Evolutionary conservation across 2,888 invertebrate species (phyloP), one percentile per base, ranked within the genome.

Genomic region (Hydraecia micacea): DNA sequence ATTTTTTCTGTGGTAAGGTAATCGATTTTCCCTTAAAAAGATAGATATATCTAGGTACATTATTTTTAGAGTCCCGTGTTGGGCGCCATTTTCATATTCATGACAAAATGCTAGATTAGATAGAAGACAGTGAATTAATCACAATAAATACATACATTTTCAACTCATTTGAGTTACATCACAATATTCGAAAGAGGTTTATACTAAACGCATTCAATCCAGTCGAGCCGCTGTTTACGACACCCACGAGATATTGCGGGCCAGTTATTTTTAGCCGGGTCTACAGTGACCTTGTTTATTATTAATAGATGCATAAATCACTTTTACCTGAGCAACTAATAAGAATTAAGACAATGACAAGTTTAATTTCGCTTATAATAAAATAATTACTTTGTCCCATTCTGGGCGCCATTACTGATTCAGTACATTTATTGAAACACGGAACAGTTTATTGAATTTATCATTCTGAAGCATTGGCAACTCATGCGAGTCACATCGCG

Each of bases 401-500:
- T 46, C 11, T 83, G 85, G 72, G 87, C 63, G 75, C 72, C 76
- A 76, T 39, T 74, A 67, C 4, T 11, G 21, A 62, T 73, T 60
- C 25, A 73, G 68, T 62, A 46, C 2, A 13, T 62, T 67, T 69
- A 62, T 76, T 68, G 66, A 75, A 79, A 77, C 32, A 63, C 36
- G 60, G 42, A 65, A 39, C 42, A 49, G n/a, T 65, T 75, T 77
- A 77, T 84, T 63, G 60, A 66, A 86, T 80, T 58, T 58, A 79
- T 81, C 69, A 81, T 49, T 58, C 42, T 63, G 32, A 25, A 62
- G 32, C 42, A 49, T 73, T 66, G 70, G 75, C 73, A 79, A 75
- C 69, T 83, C 84, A 86, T 81, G 78, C 67, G 39, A 76, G 70
- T 52, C 46, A 72, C 65, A 73, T 69, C 62, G 46, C 60, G 66